phyloP scores from a whole-genome alignment of 2,113 vertebrate genomes.

The Amazona vittata region DNA sequence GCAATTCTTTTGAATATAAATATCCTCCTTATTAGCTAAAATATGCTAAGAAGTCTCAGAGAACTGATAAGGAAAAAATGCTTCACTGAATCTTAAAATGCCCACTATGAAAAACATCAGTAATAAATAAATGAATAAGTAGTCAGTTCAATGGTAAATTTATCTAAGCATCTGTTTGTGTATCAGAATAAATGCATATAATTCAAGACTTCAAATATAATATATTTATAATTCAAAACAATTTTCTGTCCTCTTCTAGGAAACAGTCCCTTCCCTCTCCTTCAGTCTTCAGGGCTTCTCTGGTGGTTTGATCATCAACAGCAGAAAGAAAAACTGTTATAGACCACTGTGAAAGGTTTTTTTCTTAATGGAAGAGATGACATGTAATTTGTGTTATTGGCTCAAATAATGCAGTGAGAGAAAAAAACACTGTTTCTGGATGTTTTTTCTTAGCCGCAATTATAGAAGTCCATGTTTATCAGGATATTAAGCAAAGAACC shows the following conservation, averaged over 20 bases:
- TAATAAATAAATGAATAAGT: background rate
- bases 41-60: background rate
- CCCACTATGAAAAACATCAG: background rate
- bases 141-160: background rate
- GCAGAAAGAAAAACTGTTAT: background rate
- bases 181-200: background rate
- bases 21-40: background rate
- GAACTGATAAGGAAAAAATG: background rate
- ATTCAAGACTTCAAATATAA: background rate
- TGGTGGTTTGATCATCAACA: fast-evolving
- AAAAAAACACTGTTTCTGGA: background rate
- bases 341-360: background rate
- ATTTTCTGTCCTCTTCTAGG: background rate
- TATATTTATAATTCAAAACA: background rate
- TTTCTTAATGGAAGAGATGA: background rate
- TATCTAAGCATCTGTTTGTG: background rate
- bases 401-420: background rate
- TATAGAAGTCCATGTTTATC: background rate
- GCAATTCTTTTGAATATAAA: background rate
- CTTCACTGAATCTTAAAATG: background rate
- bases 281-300: background rate
- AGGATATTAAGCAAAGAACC: background rate
- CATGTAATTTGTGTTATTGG: background rate
- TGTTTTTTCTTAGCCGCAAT: background rate
- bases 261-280: background rate